Evolutionary conservation across 1,140 invertebrate genomes (phyloP), one percentile per base, ranked within the genome.

Genomic region (Luehdorfia chinensis): DNA sequence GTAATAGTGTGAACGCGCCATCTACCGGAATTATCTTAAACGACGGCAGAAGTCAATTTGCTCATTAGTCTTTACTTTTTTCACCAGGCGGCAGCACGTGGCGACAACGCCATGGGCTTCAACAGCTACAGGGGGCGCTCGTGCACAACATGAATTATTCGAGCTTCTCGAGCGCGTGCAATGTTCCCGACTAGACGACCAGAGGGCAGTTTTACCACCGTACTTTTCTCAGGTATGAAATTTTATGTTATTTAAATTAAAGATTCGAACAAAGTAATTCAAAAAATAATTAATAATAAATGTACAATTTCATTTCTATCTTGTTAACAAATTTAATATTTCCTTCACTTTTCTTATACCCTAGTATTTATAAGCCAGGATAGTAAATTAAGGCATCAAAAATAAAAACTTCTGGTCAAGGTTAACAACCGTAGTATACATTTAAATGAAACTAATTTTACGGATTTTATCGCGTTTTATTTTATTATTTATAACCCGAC

Each of bases 101-200:
- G 66, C 84, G 63, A 71, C 84, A 69, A 70, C 84, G 73, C 84
- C 84, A 72, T 88, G 86, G 86, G 80, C 70, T 50, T 75, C 88
- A 25, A 76, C 84, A 27, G 57, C 75, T 30, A 69, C 76, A 53
- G 75, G 69, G 46, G 77, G 87, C 66, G 74, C 87, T 75, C 92
- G 91, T 43, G 91, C 93, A 21, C 93, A 93, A 37, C 92, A 93
- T 68, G 94, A 96, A 87, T 88, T 96, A 25, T 96, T 98, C 79
- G 95, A 97, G 78, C 87, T 98, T 50, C 88, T 98, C 54, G 96
- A 97, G 77, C 90, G 93, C 76, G 94, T 97, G 44, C 96, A 98
- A 88, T 94, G 95, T 88, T 96, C 94, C 46, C 90, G 97, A 31
- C 87, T 98, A 66, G 96, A 98, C 73, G 96, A 98, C 88, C 97